A percentile compares a stretch with the other conserved stretches of the same genome.
Conservation (phyloP, 2,888 invertebrate genomes). For the Caenorhabditis doughertyi region DNA sequence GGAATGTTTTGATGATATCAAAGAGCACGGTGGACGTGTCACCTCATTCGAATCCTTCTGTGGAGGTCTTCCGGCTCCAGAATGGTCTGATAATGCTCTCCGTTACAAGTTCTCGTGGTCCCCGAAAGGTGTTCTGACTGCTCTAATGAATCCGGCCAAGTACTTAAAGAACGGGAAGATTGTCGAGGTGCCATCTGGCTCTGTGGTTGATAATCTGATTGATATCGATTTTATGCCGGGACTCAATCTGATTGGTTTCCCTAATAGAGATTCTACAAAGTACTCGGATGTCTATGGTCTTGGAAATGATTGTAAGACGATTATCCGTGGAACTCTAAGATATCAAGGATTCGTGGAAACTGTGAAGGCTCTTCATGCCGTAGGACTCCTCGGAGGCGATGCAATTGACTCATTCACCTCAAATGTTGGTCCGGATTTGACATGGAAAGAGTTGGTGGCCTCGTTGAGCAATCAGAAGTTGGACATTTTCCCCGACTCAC, state of each 20-base stretch:
- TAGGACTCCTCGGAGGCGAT: constrained; percentile 92
- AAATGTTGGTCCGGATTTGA: constrained; percentile 92
- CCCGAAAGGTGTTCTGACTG: constrained; percentile 93
- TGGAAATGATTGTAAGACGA: constrained; percentile 88
- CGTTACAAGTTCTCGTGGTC: constrained; percentile 97
- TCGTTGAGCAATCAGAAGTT: constrained; percentile 90
- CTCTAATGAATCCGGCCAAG: constrained; percentile 92
- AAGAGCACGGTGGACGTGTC: constrained; percentile 90
- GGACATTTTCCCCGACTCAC: constrained; percentile 94
- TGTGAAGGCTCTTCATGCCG: constrained; percentile 90
- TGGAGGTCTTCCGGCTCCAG: constrained; percentile 97
- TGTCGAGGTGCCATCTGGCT: constrained; percentile 90
- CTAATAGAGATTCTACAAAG: constrained; percentile 94
- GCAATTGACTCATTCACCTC: constrained; percentile 94
- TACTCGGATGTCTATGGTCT: constrained; percentile 93
- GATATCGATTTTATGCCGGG: constrained; percentile 93
- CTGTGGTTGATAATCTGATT: constrained; percentile 90
- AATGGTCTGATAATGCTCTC: constrained; percentile 91
- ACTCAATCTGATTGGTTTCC: constrained; percentile 95
- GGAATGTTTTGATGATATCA: constrained; percentile 95
- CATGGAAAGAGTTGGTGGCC: constrained; percentile 94
- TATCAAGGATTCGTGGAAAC: constrained; percentile 93
- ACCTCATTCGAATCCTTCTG: constrained; percentile 97
- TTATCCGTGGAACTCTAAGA: constrained; percentile 94
- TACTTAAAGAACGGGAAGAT: constrained; percentile 91